Base-by-base conservation (phyloP, 1,140 invertebrate genomes). In the Neodiprion virginianus region DNA sequence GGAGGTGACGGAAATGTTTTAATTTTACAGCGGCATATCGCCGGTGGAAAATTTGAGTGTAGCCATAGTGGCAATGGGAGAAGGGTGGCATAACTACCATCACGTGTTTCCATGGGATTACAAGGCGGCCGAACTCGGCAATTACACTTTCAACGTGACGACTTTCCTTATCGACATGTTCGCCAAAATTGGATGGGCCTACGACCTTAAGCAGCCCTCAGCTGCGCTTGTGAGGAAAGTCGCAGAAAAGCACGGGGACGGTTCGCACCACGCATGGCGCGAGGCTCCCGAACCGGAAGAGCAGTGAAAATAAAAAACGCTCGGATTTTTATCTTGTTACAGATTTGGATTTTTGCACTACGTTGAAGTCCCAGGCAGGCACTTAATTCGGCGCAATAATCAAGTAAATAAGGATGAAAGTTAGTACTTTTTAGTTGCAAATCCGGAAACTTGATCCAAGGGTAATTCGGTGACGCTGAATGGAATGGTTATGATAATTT, bases 81-180 rank as follows among this genome's bases (percentile, higher is more conserved):
- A 90, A 85, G 92, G 92, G 47, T 96, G 94, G 91, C 95, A 96
- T 85, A 97, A 96, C 87, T 97, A 96, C 87, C 96, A 97, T 81
- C 96, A 97, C 85, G 92, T 92, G 0, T 97, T 97, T 85, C 96
- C 96, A 0, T 91, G 93, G 83, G 93, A 96, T 80, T 94, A 97
- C 85, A 92, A 93, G 77, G 92, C 95, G 17, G 90, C 94, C 0
- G 94, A 95, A 83, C 81, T 93, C 0, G 89, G 89, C 0, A 74
- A 82, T 67, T 90, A 90, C 67, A 75, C 80, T 14, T 67, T 91
- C 1, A 93, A 93, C 74, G 4, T 85, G 0, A 95, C 94, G 1
- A 94, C 93, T 0, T 69, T 89, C 1, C 89, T 92, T 70, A 90
- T 96, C 66, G 92, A 96, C 79, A 81, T 91, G 8, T 93, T 93